Evolutionary conservation across 2,888 invertebrate genomes (phyloP).

Genomic region (Rhagonycha lutea): DNA sequence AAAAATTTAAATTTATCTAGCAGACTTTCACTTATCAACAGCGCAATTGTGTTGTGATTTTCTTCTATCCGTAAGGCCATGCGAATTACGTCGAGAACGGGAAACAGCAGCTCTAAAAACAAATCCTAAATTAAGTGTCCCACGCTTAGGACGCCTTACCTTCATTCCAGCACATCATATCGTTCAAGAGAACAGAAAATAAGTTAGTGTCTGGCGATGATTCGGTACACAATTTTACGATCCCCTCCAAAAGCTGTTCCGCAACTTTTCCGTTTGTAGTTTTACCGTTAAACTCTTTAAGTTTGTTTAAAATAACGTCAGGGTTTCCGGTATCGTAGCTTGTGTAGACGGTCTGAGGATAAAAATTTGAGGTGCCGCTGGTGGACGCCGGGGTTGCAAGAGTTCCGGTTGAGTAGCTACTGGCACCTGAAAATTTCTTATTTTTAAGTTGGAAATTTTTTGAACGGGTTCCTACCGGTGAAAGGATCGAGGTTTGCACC

Average conservation of each 20-base stretch:
- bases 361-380: slow-evolving; percentile 39
- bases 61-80: slow-evolving; percentile 68
- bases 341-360: slow-evolving; percentile 59
- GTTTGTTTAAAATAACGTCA: slow-evolving; percentile 72
- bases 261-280: slow-evolving; percentile 59
- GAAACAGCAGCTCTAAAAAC: slow-evolving; percentile 76
- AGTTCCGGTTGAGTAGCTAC: slow-evolving; percentile 1
- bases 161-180: slow-evolving; percentile 73
- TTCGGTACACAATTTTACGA: slow-evolving; percentile 66
- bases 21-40: slow-evolving; percentile 44
- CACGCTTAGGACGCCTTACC: slow-evolving; percentile 56
- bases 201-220: slow-evolving; percentile 34
- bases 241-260: slow-evolving; percentile 61
- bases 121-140: neutral
- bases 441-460: slow-evolving; percentile 1
- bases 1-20: slow-evolving; percentile 46
- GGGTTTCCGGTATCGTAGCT: slow-evolving; percentile 81
- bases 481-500: slow-evolving; percentile 61
- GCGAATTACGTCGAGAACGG: slow-evolving; percentile 85
- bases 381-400: neutral
- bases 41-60: slow-evolving; percentile 64
- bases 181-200: slow-evolving; percentile 31
- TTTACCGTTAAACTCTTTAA: slow-evolving; percentile 75
- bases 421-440: slow-evolving; percentile 42
- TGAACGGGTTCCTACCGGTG: slow-evolving; percentile 55